Conservation (phyloP, 1,140 invertebrate genomes). For the Sweltsa coloradensis region DNA sequence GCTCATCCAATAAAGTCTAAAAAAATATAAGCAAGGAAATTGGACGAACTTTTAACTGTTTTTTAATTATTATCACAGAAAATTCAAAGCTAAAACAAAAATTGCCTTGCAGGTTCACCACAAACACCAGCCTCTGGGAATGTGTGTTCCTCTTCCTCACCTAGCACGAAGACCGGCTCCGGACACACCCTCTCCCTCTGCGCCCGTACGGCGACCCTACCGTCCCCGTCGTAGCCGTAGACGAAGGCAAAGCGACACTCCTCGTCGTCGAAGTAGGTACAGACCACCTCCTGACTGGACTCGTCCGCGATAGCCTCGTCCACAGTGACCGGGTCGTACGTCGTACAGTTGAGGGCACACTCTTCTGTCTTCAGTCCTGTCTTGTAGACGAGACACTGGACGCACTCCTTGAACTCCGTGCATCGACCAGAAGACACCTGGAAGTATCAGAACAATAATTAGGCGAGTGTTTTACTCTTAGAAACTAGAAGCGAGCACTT, state of each 20-base stretch:
- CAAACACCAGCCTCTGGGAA: too few relatives aligned
- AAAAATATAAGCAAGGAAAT: too few relatives aligned
- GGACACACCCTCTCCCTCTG: conserved; percentile 70
- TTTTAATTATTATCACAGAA: too few relatives aligned
- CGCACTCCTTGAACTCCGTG: conserved; percentile 79
- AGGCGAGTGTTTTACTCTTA: conserved; percentile 6
- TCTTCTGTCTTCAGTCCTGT: conserved; percentile 59
- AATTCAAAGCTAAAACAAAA: too few relatives aligned
- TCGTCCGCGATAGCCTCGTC: conserved; percentile 51
- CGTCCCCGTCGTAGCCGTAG: conserved; percentile 50
- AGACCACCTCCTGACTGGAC: conserved; percentile 58
- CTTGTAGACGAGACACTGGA: conserved; percentile 82
- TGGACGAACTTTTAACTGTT: too few relatives aligned
- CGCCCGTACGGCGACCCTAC: conserved; percentile 43
- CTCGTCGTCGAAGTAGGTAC: conserved; percentile 69
- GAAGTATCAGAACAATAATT: too few relatives aligned
- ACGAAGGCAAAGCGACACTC: conserved; percentile 74
- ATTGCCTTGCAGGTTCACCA: too few relatives aligned
- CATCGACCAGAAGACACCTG: conserved; percentile 51
- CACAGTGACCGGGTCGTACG: conserved; percentile 34
- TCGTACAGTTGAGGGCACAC: conserved; percentile 30
- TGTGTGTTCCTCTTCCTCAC: too few relatives aligned
- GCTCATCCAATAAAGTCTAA: too few relatives aligned
- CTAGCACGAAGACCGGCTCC: conserved; percentile 42
- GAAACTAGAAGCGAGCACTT: too few relatives aligned